Base-by-base conservation (phyloP, 2,113 vertebrate species). In the Donacobius atricapilla region DNA sequence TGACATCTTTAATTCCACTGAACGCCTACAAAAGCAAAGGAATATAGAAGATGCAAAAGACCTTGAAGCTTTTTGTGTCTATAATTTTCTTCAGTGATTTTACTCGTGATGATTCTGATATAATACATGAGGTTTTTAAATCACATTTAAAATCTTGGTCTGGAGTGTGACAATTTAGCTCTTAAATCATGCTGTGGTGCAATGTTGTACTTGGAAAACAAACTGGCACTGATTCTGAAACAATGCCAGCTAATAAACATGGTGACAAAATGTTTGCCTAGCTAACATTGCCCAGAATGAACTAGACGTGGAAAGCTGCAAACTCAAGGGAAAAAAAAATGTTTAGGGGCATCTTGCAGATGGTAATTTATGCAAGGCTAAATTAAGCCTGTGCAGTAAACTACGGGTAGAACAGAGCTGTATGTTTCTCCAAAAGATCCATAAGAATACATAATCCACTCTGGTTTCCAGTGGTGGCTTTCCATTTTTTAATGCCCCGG, bases 201-300 rank as follows among this genome's bases (percentile, higher is more conserved):
- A 73, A 6, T 69, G 75, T 77, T 70, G 33, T 54, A 73, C 64
- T 83, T 83, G 64, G 58, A 83, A 92, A 94, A 91, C 93, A 95
- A 91, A 80, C 54, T n/a, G 79, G 40, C 54, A 33, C 78, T 93
- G 87, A 93, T 91, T 96, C 66, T 87, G 71, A 88, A 95, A 95
- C 84, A 96, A 94, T 93, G 50, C 17, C 50, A 79, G 54, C 75
- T 93, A 95, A 96, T 75, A 93, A 86, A 91, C 50, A 31, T 30
- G 63, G 51, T 77, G 50, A 58, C 63, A 80, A 91, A 91, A 58
- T 37, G 53, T 73, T 83, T n/a, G 8, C 47, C 33, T 42, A 54
- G 66, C 37, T 79, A 39, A 27, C 19, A 2, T 58, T 93, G 63
- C 33, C 33, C 60, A 54, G 42, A 90, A 76, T 50, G 53, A 84